Evolutionary conservation across 2,888 invertebrate genomes (phyloP), one percentile per base, ranked within the genome.

Genomic region (Rhingia rostrata): DNA sequence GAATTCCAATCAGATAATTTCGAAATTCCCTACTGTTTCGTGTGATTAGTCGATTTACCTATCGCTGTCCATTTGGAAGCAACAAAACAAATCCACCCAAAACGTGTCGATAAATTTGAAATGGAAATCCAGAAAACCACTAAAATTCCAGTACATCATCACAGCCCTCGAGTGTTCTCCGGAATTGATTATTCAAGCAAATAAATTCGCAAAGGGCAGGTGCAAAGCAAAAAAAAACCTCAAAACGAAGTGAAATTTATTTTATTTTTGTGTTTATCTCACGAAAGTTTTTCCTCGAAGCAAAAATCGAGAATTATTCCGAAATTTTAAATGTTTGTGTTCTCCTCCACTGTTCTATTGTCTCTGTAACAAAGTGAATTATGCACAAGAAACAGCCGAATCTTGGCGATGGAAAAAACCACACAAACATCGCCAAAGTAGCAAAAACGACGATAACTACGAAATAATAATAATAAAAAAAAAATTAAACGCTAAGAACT

Each of bases 1-100:
- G 54, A 73, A 69, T 78, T 83, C 78, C 73, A 83, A 83, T 83
- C 70, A 82, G 83, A 83, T 83, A 69, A 73, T 73, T 63, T 64
- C 51, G 61, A 78, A 83, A 73, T 67, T 73, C 78, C 66, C 82
- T 78, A 54, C 72, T 72, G 77, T 73, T 67, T 78, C 54, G 67
- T 69, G 73, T 51, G 66, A 63, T 49, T 45, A 78, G 66, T 37
- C 7, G 53, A 58, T 73, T 22, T 22, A 22, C 22, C 22, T 58
- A 66, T 56, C 66, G 66, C 49, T 45, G 54, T 47, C 32, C 22
- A 22, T 45, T 49, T 30, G 54, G 10, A 75, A 67, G 39, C 30
- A 73, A 72, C 56, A 22, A 22, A 22, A 22, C n/a, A 22, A 2
- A 22, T 22, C 1, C 22, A 22, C 22, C 22, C 22, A 22, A 22